Evolutionary conservation across 2,113 vertebrate species (phyloP), one percentile per base, ranked within the genome.

Genomic region (Poicephalus gulielmi): DNA sequence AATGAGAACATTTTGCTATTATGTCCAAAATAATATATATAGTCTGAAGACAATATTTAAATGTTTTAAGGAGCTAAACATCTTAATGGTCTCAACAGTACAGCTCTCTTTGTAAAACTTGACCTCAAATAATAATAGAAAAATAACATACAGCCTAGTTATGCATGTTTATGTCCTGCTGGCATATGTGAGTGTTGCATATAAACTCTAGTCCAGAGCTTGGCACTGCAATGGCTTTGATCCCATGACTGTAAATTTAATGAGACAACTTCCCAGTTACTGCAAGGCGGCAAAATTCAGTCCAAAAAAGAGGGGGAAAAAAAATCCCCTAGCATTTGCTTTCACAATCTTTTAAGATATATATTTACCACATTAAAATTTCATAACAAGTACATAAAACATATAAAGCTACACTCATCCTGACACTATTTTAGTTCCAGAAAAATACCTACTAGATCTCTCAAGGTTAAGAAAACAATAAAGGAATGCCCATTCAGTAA

Each of bases 51-150:
- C 27, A 90, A 41, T 87, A 83, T 82, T 80, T 92, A 66, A 91
- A 62, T 83, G 60, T 89, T 94, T 71, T 94, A 94, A 92, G 77
- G 88, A 95, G 84, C 86, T 81, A 95, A 96, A 89, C 81, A 93
- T 93, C 64, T 87, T 84, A 78, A 75, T 60, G n/a, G 39, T 64
- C 16, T 88, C 39, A 86, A 43, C 14, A 60, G 35, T 41, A 62
- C 17, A 71, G 20, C 13, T 41, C 89, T 13, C 46, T 79, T 88
- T 95, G 74, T 82, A 75, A 89, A 90, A 85, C 82, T n/a, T 95
- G 85, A 95, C 88, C 75, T 96, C 87, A 95, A 92, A 76, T 96
- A 92, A 86, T 71, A 92, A 92, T 22, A 97, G 75, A 83, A 76
- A 92, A 80, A 68, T 79, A 93, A 93, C 31, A 69, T 73, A 17